A percentile compares a stretch with the other conserved stretches of the same genome.
phyloP scores from a whole-genome alignment of 2,113 vertebrate species.

The Hiodon tergisus region DNA sequence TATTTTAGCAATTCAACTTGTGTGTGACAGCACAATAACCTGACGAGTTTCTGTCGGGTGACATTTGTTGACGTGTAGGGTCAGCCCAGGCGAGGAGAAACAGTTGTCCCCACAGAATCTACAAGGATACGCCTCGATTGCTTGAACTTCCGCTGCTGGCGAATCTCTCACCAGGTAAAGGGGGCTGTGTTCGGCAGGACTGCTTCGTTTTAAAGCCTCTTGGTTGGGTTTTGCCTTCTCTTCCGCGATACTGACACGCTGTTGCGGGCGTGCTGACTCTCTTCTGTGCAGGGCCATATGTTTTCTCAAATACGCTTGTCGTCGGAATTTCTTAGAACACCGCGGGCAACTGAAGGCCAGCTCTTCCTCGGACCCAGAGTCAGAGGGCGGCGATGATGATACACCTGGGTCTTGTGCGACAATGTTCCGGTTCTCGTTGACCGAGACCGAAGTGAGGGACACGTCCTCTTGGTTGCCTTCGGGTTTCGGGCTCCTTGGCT shows the following conservation, averaged over 20 bases:
- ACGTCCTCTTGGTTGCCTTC: constrained; percentile 21
- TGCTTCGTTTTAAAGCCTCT: not conserved
- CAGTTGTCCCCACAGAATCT: constrained; percentile 41
- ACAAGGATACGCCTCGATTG: constrained; percentile 30
- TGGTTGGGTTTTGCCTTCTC: constrained; percentile 1
- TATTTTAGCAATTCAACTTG: constrained; percentile 11
- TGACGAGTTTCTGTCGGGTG: constrained; percentile 41
- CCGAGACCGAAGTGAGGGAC: not conserved
- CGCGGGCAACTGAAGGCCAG: constrained; percentile 36
- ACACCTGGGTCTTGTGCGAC: not conserved
- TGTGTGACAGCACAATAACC: constrained; percentile 35
- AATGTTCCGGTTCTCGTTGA: not conserved
- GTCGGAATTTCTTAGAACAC: constrained; percentile 45
- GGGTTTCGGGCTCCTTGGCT: constrained; percentile 30
- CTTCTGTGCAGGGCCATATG: constrained; percentile 45
- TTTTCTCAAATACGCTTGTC: constrained; percentile 46
- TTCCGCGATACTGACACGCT: not conserved
- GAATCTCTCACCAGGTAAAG: constrained; percentile 17
- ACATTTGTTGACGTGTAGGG: constrained; percentile 43
- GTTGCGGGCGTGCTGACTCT: constrained; percentile 25
- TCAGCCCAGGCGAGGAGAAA: constrained; percentile 41
- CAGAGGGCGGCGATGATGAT: constrained; percentile 20
- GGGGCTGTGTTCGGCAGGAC: not conserved
- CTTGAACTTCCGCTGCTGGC: not conserved
- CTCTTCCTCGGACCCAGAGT: constrained; percentile 33